Percentiles rank a stretch among this genome's conserved stretches.
Conservation (phyloP, 2,888 invertebrate genomes). For the Metacarcinus magister region DNA sequence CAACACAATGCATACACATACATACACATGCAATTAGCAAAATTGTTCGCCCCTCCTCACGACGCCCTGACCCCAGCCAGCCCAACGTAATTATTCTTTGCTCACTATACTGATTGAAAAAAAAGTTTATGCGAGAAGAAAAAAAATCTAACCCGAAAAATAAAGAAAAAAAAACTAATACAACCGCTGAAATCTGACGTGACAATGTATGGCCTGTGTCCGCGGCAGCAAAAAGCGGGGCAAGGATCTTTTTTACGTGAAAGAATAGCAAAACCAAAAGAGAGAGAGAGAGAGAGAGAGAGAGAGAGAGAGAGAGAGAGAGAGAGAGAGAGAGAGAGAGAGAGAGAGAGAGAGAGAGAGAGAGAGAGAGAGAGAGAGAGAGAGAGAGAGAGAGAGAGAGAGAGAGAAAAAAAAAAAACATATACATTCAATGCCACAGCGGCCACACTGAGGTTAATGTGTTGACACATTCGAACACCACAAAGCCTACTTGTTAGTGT, state of each 20-base stretch:
- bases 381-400: constrained; percentile 51
- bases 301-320: constrained; percentile 15
- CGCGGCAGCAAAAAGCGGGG: neutral
- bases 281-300: neutral
- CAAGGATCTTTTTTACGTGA: neutral
- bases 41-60: constrained; percentile 27
- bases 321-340: neutral
- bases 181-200: constrained; percentile 6
- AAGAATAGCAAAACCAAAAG: neutral
- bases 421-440: neutral
- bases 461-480: neutral
- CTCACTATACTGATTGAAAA: constrained; percentile 43
- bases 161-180: neutral
- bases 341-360: constrained; percentile 51
- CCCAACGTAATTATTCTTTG: constrained; percentile 35
- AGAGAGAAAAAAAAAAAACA: neutral
- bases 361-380: constrained; percentile 51
- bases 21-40: constrained; percentile 45
- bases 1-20: neutral
- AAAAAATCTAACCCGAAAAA: neutral
- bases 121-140: neutral
- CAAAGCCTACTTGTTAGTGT: constrained; percentile 22
- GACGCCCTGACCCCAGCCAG: neutral
- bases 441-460: constrained; percentile 8
- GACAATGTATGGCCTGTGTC: neutral